These are phyloP conservation scores for Hyperoplus lanceolatus DNA, from an alignment of 2,797 vertebrate genomes.

Conservation along the genomic window DNA sequence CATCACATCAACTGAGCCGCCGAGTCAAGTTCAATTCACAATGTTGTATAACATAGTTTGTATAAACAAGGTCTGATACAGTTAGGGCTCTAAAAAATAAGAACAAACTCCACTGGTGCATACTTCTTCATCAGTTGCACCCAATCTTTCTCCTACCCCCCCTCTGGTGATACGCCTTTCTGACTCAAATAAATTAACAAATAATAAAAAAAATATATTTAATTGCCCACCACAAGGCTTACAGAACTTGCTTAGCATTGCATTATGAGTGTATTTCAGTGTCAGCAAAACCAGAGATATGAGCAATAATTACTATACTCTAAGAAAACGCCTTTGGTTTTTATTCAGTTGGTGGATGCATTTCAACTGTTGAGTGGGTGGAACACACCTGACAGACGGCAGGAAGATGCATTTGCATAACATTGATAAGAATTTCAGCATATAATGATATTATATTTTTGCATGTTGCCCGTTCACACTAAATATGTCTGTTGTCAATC, in stretches of 20 bases:
- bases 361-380: background rate
- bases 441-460: background rate
- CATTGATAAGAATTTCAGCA: background rate
- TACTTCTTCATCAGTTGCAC: background rate
- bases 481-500: slow-evolving; percentile 28
- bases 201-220: background rate
- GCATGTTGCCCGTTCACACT: slow-evolving; percentile 9
- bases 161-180: background rate
- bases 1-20: no score
- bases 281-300: slow-evolving; percentile 33
- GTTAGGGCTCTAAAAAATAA: no score
- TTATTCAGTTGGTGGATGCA: slow-evolving; percentile 6
- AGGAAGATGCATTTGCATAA: slow-evolving; percentile 13
- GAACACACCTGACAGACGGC: background rate
- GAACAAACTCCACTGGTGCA: background rate
- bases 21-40: no score
- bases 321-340: slow-evolving; percentile 5
- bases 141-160: background rate
- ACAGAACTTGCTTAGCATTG: slow-evolving; percentile 17
- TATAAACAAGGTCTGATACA: background rate
- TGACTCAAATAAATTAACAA: background rate
- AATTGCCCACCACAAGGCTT: background rate
- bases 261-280: slow-evolving; percentile 16
- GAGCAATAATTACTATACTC: slow-evolving; percentile 32
- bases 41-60: no score